phyloP scores from a whole-genome alignment of 2,888 invertebrate genomes.

The Yponomeuta plumbellus region DNA sequence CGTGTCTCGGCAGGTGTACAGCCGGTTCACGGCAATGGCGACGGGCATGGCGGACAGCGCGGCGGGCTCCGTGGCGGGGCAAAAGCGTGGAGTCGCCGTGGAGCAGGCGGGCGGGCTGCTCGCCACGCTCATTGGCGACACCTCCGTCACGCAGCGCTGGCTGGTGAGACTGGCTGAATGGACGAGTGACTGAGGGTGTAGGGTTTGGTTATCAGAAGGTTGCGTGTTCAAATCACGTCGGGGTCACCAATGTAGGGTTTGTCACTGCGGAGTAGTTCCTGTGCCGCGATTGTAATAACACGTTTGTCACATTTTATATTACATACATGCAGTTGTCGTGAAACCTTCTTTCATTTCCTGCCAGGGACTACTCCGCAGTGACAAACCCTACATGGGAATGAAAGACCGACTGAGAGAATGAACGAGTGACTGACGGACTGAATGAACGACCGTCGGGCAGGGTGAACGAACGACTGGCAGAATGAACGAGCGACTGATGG shows the following conservation, averaged over 20 bases:
- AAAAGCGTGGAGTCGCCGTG: conserved; percentile 95
- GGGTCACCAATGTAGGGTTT: too few species aligned
- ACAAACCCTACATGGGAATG: too few species aligned
- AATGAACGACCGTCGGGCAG: neutral
- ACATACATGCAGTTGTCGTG: too few species aligned
- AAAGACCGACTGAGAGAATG: conserved; percentile 30
- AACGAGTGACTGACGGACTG: neutral
- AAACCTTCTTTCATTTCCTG: too few species aligned
- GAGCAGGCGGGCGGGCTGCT: conserved; percentile 95
- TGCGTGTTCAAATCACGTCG: conserved; percentile 98
- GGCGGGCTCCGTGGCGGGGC: conserved; percentile 96
- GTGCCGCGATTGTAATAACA: too few species aligned
- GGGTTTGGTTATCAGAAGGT: conserved; percentile 99
- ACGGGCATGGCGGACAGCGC: conserved; percentile 97
- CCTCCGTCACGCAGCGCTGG: conserved; percentile 99
- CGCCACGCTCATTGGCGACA: conserved; percentile 96
- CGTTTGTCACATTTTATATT: too few species aligned
- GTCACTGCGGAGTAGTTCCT: too few species aligned
- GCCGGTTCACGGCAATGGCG: conserved; percentile 91
- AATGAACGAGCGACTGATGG: neutral
- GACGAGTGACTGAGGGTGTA: too few species aligned
- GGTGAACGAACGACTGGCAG: neutral
- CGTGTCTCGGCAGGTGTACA: conserved; percentile 71
- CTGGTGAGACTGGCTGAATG: conserved; percentile 76
- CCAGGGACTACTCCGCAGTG: too few species aligned